Evolutionary conservation across 2,888 invertebrate genomes (phyloP).

Genomic region (Eugnorisma glareosa): DNA sequence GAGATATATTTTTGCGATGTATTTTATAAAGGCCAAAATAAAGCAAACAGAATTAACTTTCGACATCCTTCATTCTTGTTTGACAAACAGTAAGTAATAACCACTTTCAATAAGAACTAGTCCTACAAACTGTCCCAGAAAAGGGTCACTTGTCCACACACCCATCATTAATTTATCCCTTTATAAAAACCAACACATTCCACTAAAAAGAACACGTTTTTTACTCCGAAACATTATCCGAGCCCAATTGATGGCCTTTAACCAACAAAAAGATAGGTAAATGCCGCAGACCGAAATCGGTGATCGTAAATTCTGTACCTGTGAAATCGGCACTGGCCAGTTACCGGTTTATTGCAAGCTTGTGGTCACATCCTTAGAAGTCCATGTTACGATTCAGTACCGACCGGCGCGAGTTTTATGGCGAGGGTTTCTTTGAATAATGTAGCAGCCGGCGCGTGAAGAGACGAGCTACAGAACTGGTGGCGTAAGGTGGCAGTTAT

Average conservation of each 20-base stretch:
- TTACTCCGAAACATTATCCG: constrained; percentile 56
- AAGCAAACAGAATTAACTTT: background rate
- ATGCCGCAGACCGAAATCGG: constrained; percentile 50
- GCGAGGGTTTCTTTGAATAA: constrained; percentile 84
- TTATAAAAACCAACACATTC: constrained; percentile 37
- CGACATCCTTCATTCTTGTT: background rate
- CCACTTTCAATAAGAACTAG: background rate
- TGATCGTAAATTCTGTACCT: constrained; percentile 67
- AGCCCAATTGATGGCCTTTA: constrained; percentile 56
- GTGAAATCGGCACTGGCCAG: constrained; percentile 66
- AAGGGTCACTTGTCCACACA: constrained; percentile 15
- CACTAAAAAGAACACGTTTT: constrained; percentile 48
- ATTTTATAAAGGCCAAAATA: background rate
- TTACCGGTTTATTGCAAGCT: constrained; percentile 74
- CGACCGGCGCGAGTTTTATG: constrained; percentile 80
- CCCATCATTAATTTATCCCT: constrained; percentile 25
- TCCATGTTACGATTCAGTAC: constrained; percentile 76
- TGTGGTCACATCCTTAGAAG: constrained; percentile 75
- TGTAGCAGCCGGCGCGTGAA: constrained; percentile 82
- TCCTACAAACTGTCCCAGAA: background rate
- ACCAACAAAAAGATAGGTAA: constrained; percentile 62
- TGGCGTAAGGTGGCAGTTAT: constrained; percentile 35
- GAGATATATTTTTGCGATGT: background rate
- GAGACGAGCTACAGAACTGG: constrained; percentile 72
- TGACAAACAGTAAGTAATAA: background rate